Evolutionary conservation across 2,113 vertebrate genomes (phyloP), one percentile per base, ranked within the genome.

Genomic region (Sphaerodactylus townsendi): DNA sequence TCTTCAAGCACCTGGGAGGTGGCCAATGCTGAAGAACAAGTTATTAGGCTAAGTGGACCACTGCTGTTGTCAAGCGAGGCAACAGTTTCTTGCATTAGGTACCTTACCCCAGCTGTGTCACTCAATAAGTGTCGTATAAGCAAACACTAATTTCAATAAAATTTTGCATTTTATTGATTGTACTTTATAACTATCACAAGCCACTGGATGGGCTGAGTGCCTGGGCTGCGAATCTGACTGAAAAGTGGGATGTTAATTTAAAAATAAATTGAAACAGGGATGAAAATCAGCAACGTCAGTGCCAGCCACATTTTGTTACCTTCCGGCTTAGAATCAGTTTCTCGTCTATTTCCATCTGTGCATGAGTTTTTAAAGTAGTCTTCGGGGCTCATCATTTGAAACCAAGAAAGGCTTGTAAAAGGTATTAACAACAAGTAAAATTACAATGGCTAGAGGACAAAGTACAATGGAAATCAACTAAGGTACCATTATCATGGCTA

Each of bases 401-500:
- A 78, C 71, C 7, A 56, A 4, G 71, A 84, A 68, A 44, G n/a
- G 14, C 37, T 59, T 4, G 1, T 79, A 44, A 59, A 10, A 65
- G 69, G 85, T 15, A 44, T 65, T 35, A 19, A 56, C 46, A 4
- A 48, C 64, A 35, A 30, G 33, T 35, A 66, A 81, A 15, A 23
- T 48, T 72, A 33, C 28, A 72, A 8, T 44, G 69, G 28, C 19
- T 78, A 41, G 13, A 21, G 23, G 7, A 79, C 15, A 30, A 81
- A 79, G 87, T 39, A 25, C 30, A 62, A 4, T 84, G 13, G 69
- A 79, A 77, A 69, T 90, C 71, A 80, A 72, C 64, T 21, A 56
- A 75, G 75, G 53, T 15, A 71, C 64, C 71, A 14, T 79, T 70
- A 84, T n/a, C 48, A 66, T n/a, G 33, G 59, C 15, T 72, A 90